phyloP scores from a whole-genome alignment of 1,140 invertebrate genomes.

The Drosophila albomicans region DNA sequence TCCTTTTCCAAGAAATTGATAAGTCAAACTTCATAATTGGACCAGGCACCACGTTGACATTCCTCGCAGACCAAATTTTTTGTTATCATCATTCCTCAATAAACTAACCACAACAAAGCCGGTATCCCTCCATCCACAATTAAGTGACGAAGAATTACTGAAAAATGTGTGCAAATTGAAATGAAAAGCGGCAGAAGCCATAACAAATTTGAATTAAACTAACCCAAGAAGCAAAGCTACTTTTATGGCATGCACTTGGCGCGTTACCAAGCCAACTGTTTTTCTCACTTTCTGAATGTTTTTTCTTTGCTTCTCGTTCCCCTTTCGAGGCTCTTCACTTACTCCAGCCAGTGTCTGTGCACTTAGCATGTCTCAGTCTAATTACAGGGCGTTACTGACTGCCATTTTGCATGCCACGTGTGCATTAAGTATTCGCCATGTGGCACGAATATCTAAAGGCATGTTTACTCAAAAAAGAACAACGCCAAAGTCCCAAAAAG shows the following conservation, averaged over 20 bases:
- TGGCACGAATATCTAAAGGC: conserved; percentile 59
- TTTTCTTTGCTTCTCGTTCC: conserved; percentile 1
- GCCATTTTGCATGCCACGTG: conserved; percentile 72
- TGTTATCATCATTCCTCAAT: conserved; percentile 8
- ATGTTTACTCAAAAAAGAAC: conserved; percentile 56
- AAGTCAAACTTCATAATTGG: conserved; percentile 80
- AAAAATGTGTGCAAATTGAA: conserved; percentile 64
- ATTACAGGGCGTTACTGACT: conserved; percentile 77
- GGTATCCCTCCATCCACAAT: conserved; percentile 19
- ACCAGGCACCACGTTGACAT: conserved; percentile 40
- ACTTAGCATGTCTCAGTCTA: conserved; percentile 76
- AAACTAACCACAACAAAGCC: conserved; percentile 14
- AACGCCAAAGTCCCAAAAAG: conserved; percentile 5
- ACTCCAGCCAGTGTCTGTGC: conserved; percentile 21
- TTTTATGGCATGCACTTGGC: conserved; percentile 59
- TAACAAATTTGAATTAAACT: conserved; percentile 48
- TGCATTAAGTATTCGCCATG: conserved; percentile 67
- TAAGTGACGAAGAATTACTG: conserved; percentile 31
- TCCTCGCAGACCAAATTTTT: conserved; percentile 36
- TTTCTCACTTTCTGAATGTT: background rate
- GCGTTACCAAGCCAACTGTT: conserved; percentile 37
- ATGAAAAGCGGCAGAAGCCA: conserved; percentile 49
- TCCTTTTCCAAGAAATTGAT: conserved; percentile 72
- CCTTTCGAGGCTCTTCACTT: conserved; percentile 1
- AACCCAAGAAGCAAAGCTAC: conserved; percentile 26